Base-by-base conservation (phyloP, 1,140 invertebrate genomes). In the Thaumetopoea pityocampa region DNA sequence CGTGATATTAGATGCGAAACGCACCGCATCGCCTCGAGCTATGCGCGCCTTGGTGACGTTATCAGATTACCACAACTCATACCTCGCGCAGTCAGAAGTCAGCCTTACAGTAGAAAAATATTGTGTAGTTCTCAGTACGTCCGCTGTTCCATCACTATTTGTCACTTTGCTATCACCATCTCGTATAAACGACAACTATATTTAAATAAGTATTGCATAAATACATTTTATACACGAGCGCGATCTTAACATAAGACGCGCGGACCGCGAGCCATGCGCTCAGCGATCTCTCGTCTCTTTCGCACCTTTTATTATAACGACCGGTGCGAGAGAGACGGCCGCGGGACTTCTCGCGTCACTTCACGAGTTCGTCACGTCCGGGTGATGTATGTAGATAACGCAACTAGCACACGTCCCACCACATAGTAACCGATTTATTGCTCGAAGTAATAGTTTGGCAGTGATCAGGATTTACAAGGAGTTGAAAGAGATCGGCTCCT, bases 61-160 rank as follows among this genome's bases (percentile, higher is more conserved):
- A n/a, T n/a, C n/a, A n/a, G n/a, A n/a, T n/a, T n/a, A n/a, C n/a
- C n/a, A n/a, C n/a, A n/a, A n/a, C n/a, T n/a, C n/a, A n/a, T n/a
- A n/a, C n/a, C n/a, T n/a, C n/a, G n/a, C n/a, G n/a, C n/a, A n/a
- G n/a, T n/a, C n/a, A n/a, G n/a, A n/a, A n/a, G n/a, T n/a, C n/a
- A n/a, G n/a, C n/a, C n/a, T n/a, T n/a, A 38, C 35, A 48, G 57
- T 77, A 76, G 54, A 76, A 70, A 72, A 76, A 72, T 76, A 70
- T 68, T 63, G 56, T 40, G 48, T n/a, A n/a, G n/a, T n/a, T 40
- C 45, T 32, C 33, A 47, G 37, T 24, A 45, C 32, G 41, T 34
- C 41, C 38, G 52, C 50, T 32, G 30, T 49, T 67, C 42, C 48
- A 37, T 36, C 52, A 50, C 53, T 40, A 54, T 51, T 60, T 64